Evolutionary conservation across 2,888 invertebrate genomes (phyloP).

Genomic region (Zhengitettix transpicula): DNA sequence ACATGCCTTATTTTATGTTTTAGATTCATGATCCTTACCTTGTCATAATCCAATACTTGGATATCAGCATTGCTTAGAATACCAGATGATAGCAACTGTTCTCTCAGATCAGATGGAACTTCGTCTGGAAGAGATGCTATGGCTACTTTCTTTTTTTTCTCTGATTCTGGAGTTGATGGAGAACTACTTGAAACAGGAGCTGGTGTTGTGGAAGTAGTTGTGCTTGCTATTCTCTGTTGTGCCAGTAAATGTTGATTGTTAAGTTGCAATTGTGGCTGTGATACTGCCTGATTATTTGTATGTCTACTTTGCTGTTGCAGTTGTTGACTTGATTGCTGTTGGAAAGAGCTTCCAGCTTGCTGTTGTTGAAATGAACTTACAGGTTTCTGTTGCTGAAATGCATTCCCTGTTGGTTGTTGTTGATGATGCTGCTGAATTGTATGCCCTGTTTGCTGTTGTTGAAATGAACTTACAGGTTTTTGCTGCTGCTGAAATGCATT

Average conservation of each 20-base stretch:
- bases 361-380: constrained; percentile 9
- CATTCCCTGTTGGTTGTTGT: constrained; percentile 4
- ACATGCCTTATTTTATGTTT: too few relatives aligned
- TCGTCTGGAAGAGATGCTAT: constrained; percentile 54
- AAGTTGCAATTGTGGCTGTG: constrained; percentile 14
- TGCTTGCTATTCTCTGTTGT: constrained; percentile 9
- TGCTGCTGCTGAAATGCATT: constrained; percentile 16
- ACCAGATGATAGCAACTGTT: constrained; percentile 68
- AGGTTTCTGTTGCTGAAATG: constrained; percentile 5
- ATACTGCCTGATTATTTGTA: not conserved
- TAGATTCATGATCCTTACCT: constrained; percentile 25
- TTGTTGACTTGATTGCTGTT: constrained; percentile 10
- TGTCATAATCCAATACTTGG: constrained; percentile 73
- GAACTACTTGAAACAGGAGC: constrained; percentile 19
- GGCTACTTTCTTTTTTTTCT: constrained; percentile 22
- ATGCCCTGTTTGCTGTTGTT: constrained; percentile 4
- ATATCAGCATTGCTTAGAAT: constrained; percentile 78
- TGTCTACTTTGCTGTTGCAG: constrained; percentile 7
- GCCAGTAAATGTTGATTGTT: constrained; percentile 11
- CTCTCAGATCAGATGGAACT: constrained; percentile 71
- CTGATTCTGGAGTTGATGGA: constrained; percentile 13
- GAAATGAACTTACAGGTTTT: constrained; percentile 16
- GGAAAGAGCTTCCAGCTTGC: constrained; percentile 1
- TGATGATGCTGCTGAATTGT: constrained; percentile 41
- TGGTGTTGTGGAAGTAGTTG: constrained; percentile 1